phyloP scores from a whole-genome alignment of 1,140 invertebrate genomes.

The Drosophila ohnishii region DNA sequence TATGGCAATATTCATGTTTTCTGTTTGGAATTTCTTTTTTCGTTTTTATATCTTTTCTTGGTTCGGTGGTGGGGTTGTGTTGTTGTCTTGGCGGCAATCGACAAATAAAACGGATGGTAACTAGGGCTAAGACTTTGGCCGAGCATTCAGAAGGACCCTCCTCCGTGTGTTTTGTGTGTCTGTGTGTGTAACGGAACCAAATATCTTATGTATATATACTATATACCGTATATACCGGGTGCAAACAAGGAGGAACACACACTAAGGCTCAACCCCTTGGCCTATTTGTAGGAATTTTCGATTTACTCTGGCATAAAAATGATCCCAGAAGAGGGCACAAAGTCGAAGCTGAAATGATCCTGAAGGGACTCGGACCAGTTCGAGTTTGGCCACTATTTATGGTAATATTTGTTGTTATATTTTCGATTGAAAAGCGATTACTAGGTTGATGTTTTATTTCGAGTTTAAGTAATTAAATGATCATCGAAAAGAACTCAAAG shows the following conservation, averaged over 20 bases:
- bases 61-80: conserved; percentile 28
- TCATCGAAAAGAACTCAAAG: conserved; percentile 72
- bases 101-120: conserved; percentile 40
- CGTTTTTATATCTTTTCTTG: background rate
- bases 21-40: conserved; percentile 16
- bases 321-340: conserved; percentile 32
- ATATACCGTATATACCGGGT: conserved; percentile 7
- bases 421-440: conserved; percentile 45
- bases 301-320: conserved; percentile 14
- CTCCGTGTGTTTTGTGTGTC: conserved; percentile 9
- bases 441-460: conserved; percentile 56
- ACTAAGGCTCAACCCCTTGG: conserved; percentile 19
- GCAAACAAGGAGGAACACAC: conserved; percentile 30
- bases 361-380: background rate
- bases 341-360: background rate
- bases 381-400: conserved; percentile 3
- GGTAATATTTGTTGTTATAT: background rate
- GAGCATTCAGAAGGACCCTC: conserved; percentile 32
- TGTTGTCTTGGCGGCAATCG: conserved; percentile 38
- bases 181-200: conserved; percentile 19
- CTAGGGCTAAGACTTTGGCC: conserved; percentile 42
- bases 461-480: conserved; percentile 60
- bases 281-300: conserved; percentile 8
- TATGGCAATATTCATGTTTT: conserved; percentile 26
- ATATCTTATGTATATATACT: conserved; percentile 23